Conservation (phyloP, 2,797 vertebrate species). For the Pachyuromys duprasi region DNA sequence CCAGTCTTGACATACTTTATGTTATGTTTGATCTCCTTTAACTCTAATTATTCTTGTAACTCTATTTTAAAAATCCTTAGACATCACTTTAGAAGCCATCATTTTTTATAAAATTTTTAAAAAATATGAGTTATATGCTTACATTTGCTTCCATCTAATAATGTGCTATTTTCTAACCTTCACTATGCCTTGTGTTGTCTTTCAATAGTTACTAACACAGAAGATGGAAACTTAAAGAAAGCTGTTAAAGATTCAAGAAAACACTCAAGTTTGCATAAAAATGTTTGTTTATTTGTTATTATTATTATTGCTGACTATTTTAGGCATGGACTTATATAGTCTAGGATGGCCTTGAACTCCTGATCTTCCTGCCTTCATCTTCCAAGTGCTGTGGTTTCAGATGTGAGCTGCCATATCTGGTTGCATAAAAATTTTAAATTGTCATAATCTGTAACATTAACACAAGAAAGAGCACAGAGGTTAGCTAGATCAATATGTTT, state of each 20-base stretch:
- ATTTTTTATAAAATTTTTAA: not conserved
- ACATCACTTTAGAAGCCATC: constrained; percentile 23
- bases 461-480: not conserved
- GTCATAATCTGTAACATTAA: not conserved
- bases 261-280: not conserved
- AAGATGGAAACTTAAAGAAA: not conserved
- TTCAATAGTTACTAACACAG: not conserved
- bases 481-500: not conserved
- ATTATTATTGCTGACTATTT: not conserved
- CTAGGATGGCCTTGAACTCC: not conserved
- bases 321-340: not conserved
- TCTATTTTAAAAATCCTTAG: not conserved
- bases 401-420: not conserved
- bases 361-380: not conserved
- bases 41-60: constrained; percentile 11
- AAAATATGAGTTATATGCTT: not conserved
- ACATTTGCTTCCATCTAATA: not conserved
- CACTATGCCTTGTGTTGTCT: not conserved
- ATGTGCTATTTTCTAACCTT: not conserved
- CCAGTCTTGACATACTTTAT: not conserved
- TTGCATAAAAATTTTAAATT: not conserved
- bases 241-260: not conserved
- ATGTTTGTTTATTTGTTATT: not conserved
- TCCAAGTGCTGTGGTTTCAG: not conserved
- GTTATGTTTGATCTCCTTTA: not conserved